Evolutionary conservation across 2,113 vertebrate species (phyloP).

Genomic region (Cyprinus carpio): DNA sequence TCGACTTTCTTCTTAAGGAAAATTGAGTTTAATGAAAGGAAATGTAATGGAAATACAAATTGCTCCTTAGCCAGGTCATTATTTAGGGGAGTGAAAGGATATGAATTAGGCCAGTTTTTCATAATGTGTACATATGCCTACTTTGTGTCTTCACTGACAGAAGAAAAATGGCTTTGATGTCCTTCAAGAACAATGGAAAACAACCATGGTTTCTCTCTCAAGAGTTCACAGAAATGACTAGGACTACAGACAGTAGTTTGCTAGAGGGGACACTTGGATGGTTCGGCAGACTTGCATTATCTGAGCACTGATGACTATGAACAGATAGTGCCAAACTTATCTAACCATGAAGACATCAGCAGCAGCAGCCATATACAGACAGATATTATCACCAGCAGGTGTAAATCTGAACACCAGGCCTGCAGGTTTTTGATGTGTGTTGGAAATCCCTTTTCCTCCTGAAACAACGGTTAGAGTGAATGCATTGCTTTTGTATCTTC

Average conservation of each 20-base stretch:
- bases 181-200: slow-evolving; percentile 5
- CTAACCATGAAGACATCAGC: background rate
- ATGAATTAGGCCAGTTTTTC: slow-evolving; percentile 24
- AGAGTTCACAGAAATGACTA: background rate
- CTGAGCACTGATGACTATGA: slow-evolving; percentile 1
- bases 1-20: background rate
- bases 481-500: background rate
- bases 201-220: background rate
- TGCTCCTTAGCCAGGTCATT: background rate
- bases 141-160: background rate
- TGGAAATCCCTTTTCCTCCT: background rate
- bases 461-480: background rate
- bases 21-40: background rate
- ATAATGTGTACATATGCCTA: background rate
- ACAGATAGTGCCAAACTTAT: background rate
- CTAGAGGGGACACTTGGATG: background rate
- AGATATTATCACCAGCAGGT: background rate
- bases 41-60: slow-evolving; percentile 13
- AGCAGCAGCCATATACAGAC: background rate
- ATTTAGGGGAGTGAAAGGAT: slow-evolving; percentile 4
- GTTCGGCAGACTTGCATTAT: slow-evolving; percentile 2
- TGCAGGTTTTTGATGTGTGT: background rate
- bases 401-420: background rate
- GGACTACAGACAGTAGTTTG: background rate
- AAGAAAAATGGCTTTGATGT: background rate